phyloP scores from a whole-genome alignment of 2,113 vertebrate species.

The Cavia aperea region DNA sequence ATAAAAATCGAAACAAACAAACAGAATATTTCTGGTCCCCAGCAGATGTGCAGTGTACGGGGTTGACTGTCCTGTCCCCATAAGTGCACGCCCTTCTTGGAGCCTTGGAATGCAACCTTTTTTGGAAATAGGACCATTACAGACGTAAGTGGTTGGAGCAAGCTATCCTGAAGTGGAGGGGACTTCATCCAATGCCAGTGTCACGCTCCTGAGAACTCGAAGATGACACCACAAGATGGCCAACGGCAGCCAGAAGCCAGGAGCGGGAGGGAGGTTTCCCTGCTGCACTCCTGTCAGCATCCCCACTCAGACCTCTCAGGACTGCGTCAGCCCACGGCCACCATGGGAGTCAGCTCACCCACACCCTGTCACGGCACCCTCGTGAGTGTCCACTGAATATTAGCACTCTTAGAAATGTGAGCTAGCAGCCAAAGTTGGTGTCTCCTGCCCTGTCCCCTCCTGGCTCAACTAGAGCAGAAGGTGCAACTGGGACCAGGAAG shows the following conservation, averaged over 20 bases:
- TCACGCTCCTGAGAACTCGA: not conserved
- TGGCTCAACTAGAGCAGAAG: not conserved
- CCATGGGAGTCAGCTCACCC: not conserved
- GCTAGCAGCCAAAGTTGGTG: not conserved
- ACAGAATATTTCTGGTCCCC: not conserved
- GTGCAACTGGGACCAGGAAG: not conserved
- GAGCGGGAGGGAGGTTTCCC: not conserved
- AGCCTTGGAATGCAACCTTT: not conserved
- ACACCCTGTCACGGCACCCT: not conserved
- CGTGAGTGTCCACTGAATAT: not conserved
- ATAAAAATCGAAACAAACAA: not conserved
- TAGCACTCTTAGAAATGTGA: not conserved
- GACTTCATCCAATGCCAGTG: not conserved
- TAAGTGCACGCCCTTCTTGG: not conserved
- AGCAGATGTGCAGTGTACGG: not conserved
- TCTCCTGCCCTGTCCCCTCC: not conserved
- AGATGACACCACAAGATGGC: not conserved
- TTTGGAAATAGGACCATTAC: conserved; percentile 12
- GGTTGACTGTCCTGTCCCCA: no score
- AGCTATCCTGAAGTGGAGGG: not conserved
- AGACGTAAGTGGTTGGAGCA: not conserved
- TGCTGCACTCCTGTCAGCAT: no score
- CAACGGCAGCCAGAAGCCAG: not conserved
- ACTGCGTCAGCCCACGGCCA: not conserved
- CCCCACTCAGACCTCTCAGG: not conserved